Percentiles rank a stretch among this genome's conserved stretches.
Evolutionary conservation across 2,113 vertebrate species (phyloP).

Genomic region (Nestor notabilis): DNA sequence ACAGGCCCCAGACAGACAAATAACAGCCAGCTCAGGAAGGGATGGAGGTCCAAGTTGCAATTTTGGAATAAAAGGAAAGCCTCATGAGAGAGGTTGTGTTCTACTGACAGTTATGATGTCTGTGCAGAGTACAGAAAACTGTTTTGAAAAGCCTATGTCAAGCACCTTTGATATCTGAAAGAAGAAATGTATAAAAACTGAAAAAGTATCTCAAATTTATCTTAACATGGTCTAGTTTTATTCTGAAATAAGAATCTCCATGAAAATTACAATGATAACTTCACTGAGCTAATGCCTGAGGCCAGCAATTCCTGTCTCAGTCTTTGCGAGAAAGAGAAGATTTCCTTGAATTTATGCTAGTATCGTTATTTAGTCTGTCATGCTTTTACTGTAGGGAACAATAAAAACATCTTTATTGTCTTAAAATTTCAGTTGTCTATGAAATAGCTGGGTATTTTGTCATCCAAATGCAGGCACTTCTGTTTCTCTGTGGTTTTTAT

Average conservation of each 20-base stretch:
- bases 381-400: slow-evolving; percentile 37
- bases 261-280: background rate
- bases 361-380: slow-evolving; percentile 36
- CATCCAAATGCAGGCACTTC: slow-evolving; percentile 42
- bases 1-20: background rate
- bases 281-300: background rate
- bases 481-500: slow-evolving; percentile 50
- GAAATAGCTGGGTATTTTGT: slow-evolving; percentile 37
- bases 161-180: background rate
- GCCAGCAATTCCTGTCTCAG: background rate
- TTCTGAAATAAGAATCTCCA: slow-evolving; percentile 11
- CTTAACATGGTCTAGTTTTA: background rate
- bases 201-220: background rate
- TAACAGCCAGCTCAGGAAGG: background rate
- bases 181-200: background rate
- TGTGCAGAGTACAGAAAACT: background rate
- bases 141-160: background rate
- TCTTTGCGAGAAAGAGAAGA: background rate
- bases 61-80: background rate
- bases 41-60: fast-evolving
- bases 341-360: slow-evolving; percentile 21
- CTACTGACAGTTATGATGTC: background rate
- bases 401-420: slow-evolving; percentile 46
- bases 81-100: background rate
- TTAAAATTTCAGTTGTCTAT: slow-evolving; percentile 59